Evolutionary conservation across 2,888 invertebrate species (phyloP), one percentile per base, ranked within the genome.

Genomic region (Panopea generosa): DNA sequence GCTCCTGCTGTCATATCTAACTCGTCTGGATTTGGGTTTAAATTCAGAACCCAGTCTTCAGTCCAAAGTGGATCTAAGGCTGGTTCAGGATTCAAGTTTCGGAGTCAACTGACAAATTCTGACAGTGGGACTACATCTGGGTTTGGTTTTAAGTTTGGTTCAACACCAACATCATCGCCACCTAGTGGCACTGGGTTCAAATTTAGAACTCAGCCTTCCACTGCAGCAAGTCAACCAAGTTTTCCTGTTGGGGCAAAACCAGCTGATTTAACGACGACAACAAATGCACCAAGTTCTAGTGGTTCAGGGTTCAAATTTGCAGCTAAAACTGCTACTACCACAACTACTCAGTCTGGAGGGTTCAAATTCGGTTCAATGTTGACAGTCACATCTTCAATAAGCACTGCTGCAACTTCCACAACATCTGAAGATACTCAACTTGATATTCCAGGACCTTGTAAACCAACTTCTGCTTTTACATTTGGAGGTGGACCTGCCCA

Each of bases 241-340:
- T 65, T 74, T 52, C 18, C 49, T n/a, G 77, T 79, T 71, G 74
- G 73, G 45, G 4, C 43, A 38, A 47, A 60, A 7, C 49, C 59
- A 43, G 22, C 24, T 16, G n/a, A 27, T 33, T 33, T 11, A 33
- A 33, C 33, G 11, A 33, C 4, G 33, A 33, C 33, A 11, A 7
- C 33, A 4, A 33, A 33, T 11, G 11, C 33, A 33, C 33, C 33
- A 33, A 33, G 33, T 47, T n/a, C 53, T 14, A 14, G 60, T 22
- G 65, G 43, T 33, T 57, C 66, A 49, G 84, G 82, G 11, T 85
- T 84, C 55, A 77, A 65, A 16, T 83, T 86, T 74, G 82, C 74
- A 40, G 43, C 40, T 18, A 33, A 47, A 20, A 57, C 67, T 45
- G 33, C 33, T 20, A 52, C 57, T 11, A 26, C 77, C 24, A 11